Conservation (phyloP, 2,797 vertebrate species). For the Notolabrus celidotus region DNA sequence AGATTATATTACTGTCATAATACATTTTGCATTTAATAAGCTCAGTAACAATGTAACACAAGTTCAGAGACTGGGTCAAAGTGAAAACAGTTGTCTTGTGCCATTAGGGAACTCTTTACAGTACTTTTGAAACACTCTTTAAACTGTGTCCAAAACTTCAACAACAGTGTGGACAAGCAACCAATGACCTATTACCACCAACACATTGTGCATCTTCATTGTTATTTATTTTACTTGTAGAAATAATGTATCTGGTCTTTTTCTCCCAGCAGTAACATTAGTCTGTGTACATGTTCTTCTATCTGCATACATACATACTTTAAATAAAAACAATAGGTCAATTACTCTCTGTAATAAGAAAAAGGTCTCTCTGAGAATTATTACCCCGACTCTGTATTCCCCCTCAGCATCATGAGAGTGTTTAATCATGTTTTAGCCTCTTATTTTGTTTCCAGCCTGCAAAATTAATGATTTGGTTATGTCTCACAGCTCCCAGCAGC, state of each 20-base stretch:
- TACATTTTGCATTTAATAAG: no score
- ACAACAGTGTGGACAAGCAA: constrained; percentile 62
- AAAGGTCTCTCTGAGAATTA: neutral
- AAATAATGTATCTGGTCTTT: neutral
- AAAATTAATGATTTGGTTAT: constrained; percentile 1
- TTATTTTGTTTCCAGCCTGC: neutral
- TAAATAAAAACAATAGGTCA: neutral
- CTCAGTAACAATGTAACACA: no score
- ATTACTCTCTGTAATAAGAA: neutral
- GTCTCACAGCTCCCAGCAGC: neutral
- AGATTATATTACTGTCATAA: no score
- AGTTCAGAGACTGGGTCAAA: no score
- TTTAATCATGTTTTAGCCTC: neutral
- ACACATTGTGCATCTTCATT: neutral
- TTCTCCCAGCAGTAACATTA: no score
- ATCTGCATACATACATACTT: neutral
- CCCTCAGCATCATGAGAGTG: neutral
- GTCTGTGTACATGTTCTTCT: no score
- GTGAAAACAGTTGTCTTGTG: no score
- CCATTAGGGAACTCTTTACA: no score
- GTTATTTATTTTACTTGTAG: no score
- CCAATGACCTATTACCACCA: constrained; percentile 69
- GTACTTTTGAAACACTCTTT: no score
- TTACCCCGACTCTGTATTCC: neutral
- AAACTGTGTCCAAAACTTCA: no score